Evolutionary conservation across 1,140 invertebrate genomes (phyloP), one percentile per base, ranked within the genome.

Genomic region (Calycopis cecrops): DNA sequence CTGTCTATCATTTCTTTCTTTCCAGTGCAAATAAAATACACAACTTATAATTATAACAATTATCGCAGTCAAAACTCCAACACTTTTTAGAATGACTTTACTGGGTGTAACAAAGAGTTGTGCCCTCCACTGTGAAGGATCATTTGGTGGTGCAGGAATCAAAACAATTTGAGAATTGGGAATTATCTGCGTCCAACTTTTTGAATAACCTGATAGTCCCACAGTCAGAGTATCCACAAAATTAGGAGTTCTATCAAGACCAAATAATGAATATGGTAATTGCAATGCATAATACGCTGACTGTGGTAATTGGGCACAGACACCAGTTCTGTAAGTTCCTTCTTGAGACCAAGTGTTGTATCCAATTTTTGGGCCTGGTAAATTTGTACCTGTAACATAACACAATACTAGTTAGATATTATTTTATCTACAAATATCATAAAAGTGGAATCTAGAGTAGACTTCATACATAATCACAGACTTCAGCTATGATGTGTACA

Each of bases 111-210:
- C 94, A 89, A 98, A 99, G 4, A 99, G 85, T 76, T 98, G 96
- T 16, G 93, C 96, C 63, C 93, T 93, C 98, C 98, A 99, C 71
- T 91, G 91, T 7, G 88, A 90, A 6, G 96, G 93, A 47, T 95
- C 89, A 59, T 91, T 86, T 3, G 92, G 89, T 7, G 97, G 97
- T 76, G 93, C 92, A 4, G 98, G 98, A 59, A 99, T 96, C 1
- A 99, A 93, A 14, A 99, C 94, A 79, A 99, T 95, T 86, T 99
- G 98, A 1, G 98, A 99, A 80, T 99, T 99, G 34, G 96, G 98
- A 74, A 99, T 99, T 35, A 99, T 94, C 81, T 98, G 96, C 0
- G 93, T 93, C 94, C 96, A 99, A 48, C 92, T 92, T 62, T 91
- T 91, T 0, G 81, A 92, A 65, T 90, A 85, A 52, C 90, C 90